These are phyloP conservation scores for Antheraea pernyi DNA, from an alignment of 1,140 invertebrate genomes.

Conservation along the genomic window DNA sequence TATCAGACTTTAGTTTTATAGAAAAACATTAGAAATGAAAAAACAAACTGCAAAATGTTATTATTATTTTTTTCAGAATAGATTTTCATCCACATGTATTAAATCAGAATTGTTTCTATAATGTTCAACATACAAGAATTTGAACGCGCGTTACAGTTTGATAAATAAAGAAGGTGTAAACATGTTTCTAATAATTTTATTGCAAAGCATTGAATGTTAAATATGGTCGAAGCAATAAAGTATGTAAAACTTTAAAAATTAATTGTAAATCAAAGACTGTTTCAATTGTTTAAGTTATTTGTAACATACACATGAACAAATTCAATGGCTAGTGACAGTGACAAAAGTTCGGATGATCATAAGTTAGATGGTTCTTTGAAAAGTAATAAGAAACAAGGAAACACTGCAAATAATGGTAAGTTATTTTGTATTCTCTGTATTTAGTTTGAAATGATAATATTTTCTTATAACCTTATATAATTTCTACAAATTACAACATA, in stretches of 20 bases:
- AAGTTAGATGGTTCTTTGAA: constrained; percentile 69
- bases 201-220: background rate
- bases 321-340: constrained; percentile 77
- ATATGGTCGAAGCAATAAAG: background rate
- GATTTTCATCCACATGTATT: no score
- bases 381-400: constrained; percentile 60
- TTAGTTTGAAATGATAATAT: background rate
- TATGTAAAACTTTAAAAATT: background rate
- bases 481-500: background rate
- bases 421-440: background rate
- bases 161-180: background rate
- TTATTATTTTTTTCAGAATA: no score
- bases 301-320: constrained; percentile 13
- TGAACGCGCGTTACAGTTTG: background rate
- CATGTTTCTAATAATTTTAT: background rate
- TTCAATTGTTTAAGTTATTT: background rate
- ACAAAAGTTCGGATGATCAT: constrained; percentile 71
- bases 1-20: no score
- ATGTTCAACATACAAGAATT: background rate
- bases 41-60: no score
- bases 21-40: no score
- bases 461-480: background rate
- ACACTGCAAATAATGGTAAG: constrained; percentile 55
- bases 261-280: background rate
- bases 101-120: no score